phyloP scores from a whole-genome alignment of 2,113 vertebrate genomes.

The Dermatemys mawii region DNA sequence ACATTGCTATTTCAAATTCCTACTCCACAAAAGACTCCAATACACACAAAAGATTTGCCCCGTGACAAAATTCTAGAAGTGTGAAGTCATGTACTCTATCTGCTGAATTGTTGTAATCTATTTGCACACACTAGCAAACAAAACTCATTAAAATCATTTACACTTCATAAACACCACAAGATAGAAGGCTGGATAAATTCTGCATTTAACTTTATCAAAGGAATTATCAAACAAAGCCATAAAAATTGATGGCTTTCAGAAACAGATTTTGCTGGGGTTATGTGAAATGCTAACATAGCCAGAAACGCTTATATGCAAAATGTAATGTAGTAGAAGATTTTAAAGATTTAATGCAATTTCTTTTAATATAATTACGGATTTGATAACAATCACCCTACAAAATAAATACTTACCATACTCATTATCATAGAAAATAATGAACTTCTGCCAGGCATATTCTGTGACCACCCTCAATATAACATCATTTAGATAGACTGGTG shows the following conservation, averaged over 20 bases:
- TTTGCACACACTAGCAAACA: not conserved
- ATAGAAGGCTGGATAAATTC: not conserved
- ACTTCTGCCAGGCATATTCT: conserved; percentile 98
- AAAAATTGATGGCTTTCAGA: conserved; percentile 8
- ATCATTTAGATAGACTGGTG: conserved; percentile 95
- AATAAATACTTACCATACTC: conserved; percentile 90
- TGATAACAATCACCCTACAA: not conserved
- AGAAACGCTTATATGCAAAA: conserved; percentile 20
- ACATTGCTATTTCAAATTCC: not conserved
- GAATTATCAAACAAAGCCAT: conserved; percentile 6
- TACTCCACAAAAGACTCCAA: not conserved
- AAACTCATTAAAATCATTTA: not conserved
- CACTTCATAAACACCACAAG: not conserved
- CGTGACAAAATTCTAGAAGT: not conserved
- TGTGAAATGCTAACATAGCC: conserved; percentile 25
- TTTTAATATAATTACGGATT: not conserved
- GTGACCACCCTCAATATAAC: conserved; percentile 95
- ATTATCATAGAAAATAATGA: conserved; percentile 97
- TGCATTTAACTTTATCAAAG: conserved; percentile 17
- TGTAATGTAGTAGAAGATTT: not conserved
- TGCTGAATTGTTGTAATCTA: not conserved
- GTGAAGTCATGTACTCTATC: fast-evolving
- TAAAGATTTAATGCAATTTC: not conserved
- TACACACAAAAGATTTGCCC: not conserved
- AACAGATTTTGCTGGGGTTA: not conserved